Conservation (phyloP, 1,140 invertebrate species). For the Oncopeltus fasciatus region DNA sequence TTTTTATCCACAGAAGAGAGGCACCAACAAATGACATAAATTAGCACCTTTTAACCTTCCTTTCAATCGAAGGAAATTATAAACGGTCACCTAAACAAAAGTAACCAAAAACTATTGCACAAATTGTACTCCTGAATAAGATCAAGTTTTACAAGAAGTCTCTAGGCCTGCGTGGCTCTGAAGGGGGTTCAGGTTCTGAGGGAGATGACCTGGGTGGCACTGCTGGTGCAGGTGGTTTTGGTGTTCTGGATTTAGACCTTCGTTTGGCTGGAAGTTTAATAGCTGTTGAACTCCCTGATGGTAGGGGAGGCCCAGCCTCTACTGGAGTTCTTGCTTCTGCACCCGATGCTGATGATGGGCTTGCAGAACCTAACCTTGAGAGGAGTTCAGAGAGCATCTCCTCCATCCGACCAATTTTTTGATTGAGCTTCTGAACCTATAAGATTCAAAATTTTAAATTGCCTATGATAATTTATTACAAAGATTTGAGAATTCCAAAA, state of each 20-base stretch:
- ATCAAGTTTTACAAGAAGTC: slow-evolving; percentile 25
- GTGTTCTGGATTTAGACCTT: slow-evolving; percentile 50
- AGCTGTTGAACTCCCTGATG: slow-evolving; percentile 25
- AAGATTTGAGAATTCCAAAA: too few species aligned
- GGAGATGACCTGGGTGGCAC: slow-evolving; percentile 37
- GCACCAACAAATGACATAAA: neutral
- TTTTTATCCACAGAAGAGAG: neutral
- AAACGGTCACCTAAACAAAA: neutral
- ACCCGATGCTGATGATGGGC: slow-evolving; percentile 32
- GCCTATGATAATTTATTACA: too few species aligned
- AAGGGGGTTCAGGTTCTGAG: slow-evolving; percentile 25
- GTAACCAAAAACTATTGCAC: neutral
- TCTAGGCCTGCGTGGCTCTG: slow-evolving; percentile 23
- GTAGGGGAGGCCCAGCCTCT: neutral
- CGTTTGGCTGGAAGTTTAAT: slow-evolving; percentile 49
- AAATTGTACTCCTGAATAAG: neutral
- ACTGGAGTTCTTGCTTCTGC: slow-evolving; percentile 25
- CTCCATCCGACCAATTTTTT: slow-evolving; percentile 65
- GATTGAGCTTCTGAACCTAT: slow-evolving; percentile 51
- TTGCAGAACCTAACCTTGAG: slow-evolving; percentile 38
- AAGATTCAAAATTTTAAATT: too few species aligned
- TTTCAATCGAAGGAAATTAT: neutral
- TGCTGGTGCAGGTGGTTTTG: slow-evolving; percentile 40
- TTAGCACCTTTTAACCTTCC: neutral
- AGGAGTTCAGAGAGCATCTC: slow-evolving; percentile 60